Percentiles rank a stretch among this genome's conserved stretches.
These are phyloP conservation scores for Hemicordylus capensis DNA, from an alignment of 2,113 vertebrate genomes.

Conservation along the genomic window DNA sequence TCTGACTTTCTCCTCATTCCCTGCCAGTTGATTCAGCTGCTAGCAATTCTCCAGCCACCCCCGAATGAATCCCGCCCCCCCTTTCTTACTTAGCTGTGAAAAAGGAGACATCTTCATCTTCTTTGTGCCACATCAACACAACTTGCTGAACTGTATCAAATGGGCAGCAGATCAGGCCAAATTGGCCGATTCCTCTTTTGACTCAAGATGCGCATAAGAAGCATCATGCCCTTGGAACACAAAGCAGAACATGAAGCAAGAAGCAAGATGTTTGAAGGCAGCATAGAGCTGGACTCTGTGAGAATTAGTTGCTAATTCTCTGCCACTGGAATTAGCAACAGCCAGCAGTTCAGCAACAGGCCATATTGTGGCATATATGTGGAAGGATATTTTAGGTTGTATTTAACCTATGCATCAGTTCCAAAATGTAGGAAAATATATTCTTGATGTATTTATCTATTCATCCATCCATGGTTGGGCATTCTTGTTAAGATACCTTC, in stretches of 20 bases:
- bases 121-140: neutral
- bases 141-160: neutral
- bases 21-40: neutral
- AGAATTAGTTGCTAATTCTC: no score
- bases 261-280: neutral
- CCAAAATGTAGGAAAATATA: no score
- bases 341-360: neutral
- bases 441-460: no score
- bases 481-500: neutral
- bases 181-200: neutral
- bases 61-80: neutral
- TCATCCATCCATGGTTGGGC: neutral
- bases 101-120: no score
- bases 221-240: neutral
- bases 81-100: neutral
- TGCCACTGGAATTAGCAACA: neutral
- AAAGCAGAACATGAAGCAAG: neutral
- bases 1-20: neutral
- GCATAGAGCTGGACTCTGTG: neutral
- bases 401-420: no score
- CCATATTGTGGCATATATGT: no score
- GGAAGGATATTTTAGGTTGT: no score
- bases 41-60: neutral
- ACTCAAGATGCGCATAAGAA: neutral
- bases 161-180: neutral